Evolutionary conservation across 2,888 invertebrate species (phyloP).

Genomic region (Meiosimyza platycephala): DNA sequence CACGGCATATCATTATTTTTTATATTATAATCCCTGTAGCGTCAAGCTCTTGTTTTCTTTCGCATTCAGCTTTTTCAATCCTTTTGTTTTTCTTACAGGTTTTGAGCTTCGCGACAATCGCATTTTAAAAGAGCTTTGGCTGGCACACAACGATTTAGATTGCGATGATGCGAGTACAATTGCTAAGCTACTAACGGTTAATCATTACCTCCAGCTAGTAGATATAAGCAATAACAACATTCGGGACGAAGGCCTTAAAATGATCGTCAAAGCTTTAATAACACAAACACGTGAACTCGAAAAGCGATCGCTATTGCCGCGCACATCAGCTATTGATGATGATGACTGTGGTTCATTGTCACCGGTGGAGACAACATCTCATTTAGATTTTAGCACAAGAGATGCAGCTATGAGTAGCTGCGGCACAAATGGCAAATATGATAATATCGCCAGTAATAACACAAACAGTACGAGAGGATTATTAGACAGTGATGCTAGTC

Average conservation of each 20-base stretch:
- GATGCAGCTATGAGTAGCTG: constrained; percentile 9
- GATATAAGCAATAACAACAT: constrained; percentile 82
- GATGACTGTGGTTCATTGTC: constrained; percentile 52
- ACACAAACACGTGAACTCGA: constrained; percentile 71
- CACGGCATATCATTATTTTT: no score
- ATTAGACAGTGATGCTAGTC: constrained; percentile 46
- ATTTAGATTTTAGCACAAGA: background rate
- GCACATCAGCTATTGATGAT: constrained; percentile 57
- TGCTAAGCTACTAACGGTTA: constrained; percentile 79
- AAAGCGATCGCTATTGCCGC: constrained; percentile 55
- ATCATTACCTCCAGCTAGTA: constrained; percentile 80
- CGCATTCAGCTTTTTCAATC: no score
- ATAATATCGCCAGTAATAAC: background rate
- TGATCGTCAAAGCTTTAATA: constrained; percentile 79
- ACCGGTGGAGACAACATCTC: constrained; percentile 36
- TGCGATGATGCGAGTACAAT: constrained; percentile 82
- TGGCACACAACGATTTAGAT: constrained; percentile 84
- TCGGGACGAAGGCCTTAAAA: constrained; percentile 74
- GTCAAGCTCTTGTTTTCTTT: no score
- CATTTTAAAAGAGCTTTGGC: constrained; percentile 80
- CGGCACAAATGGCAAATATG: constrained; percentile 36
- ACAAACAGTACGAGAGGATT: constrained; percentile 40
- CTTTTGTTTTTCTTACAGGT: constrained; percentile 69
- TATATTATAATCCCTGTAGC: no score
- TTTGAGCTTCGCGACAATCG: constrained; percentile 83